These are phyloP conservation scores for Nerophis lumbriciformis DNA, from an alignment of 2,113 vertebrate genomes.

Conservation along the genomic window DNA sequence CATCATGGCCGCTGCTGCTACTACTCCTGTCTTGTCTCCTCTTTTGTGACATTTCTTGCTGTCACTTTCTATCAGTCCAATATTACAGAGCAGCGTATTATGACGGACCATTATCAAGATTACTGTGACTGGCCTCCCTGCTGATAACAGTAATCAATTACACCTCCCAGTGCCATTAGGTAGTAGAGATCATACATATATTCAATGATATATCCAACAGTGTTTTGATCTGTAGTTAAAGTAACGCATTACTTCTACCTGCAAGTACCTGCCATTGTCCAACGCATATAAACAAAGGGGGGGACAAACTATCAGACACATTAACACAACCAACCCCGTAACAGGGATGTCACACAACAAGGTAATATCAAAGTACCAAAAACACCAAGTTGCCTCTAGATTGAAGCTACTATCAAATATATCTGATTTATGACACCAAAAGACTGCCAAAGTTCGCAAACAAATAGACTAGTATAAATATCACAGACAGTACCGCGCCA, in stretches of 20 bases:
- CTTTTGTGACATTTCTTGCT: slow-evolving; percentile 19
- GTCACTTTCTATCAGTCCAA: slow-evolving; percentile 32
- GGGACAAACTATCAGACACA: too few relatives aligned
- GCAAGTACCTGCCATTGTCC: too few relatives aligned
- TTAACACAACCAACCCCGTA: too few relatives aligned
- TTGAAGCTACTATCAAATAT: too few relatives aligned
- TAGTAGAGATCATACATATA: slow-evolving; percentile 14
- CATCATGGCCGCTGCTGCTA: slow-evolving; percentile 18
- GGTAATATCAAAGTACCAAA: too few relatives aligned
- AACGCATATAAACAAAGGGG: too few relatives aligned
- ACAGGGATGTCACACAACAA: too few relatives aligned
- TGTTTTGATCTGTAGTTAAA: slow-evolving; percentile 3
- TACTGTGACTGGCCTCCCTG: slow-evolving; percentile 51
- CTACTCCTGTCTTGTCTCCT: slow-evolving; percentile 27
- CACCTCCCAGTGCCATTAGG: slow-evolving; percentile 40
- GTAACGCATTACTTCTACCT: slow-evolving; percentile 8
- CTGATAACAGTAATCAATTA: slow-evolving; percentile 60
- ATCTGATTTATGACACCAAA: too few relatives aligned
- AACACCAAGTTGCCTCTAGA: too few relatives aligned
- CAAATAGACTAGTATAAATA: too few relatives aligned
- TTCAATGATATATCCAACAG: slow-evolving; percentile 4
- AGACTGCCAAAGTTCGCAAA: too few relatives aligned
- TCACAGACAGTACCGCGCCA: too few relatives aligned
- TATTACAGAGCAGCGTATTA: slow-evolving; percentile 40
- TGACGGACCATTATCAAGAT: slow-evolving; percentile 47